phyloP scores from a whole-genome alignment of 1,140 invertebrate genomes.

The Portunus trituberculatus region DNA sequence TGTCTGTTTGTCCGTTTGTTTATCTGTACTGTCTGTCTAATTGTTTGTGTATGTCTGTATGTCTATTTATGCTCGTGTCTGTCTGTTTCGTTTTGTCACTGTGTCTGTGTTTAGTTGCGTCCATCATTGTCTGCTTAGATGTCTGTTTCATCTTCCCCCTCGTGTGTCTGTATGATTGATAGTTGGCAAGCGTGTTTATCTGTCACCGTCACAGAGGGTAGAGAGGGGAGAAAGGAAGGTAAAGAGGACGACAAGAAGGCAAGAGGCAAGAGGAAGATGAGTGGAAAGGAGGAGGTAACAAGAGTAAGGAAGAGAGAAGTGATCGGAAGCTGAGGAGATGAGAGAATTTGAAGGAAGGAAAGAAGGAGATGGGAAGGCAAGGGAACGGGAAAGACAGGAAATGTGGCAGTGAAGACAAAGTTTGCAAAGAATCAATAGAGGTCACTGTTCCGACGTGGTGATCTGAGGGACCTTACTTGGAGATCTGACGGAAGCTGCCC shows the following conservation, averaged over 20 bases:
- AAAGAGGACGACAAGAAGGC: background rate
- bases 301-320: no score
- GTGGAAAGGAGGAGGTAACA: background rate
- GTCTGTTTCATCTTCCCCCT: background rate
- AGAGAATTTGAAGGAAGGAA: background rate
- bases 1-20: background rate
- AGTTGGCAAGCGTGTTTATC: no score
- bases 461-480: no score
- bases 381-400: background rate
- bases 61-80: background rate
- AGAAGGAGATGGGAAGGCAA: conserved; percentile 4
- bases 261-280: background rate
- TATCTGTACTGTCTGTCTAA: background rate
- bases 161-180: background rate
- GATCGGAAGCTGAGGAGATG: no score
- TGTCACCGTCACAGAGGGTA: no score
- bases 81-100: background rate
- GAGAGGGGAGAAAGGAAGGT: background rate
- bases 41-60: background rate
- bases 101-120: no score
- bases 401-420: no score
- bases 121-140: background rate
- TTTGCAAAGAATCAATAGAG: no score
- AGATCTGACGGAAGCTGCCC: no score
- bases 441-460: no score